Base-by-base conservation (phyloP, 2,113 vertebrate genomes). In the Falcunculus frontatus region DNA sequence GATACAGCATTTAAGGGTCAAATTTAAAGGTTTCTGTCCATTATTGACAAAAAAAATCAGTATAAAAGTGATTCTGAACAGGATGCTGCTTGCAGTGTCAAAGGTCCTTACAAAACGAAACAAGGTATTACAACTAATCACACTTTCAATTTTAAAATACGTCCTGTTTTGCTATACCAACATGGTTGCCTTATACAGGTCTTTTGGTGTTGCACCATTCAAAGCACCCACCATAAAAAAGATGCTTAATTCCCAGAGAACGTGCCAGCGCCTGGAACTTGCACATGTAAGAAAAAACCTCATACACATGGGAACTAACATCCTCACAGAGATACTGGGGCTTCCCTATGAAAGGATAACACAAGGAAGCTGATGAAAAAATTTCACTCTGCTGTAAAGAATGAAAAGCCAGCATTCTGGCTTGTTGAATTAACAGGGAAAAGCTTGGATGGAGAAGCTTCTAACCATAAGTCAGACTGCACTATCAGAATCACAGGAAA, bases 251-350 rank as follows among this genome's bases (percentile, higher is more conserved):
- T 90, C 44, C 70, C 70, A 75, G 46, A 82, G 25, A 89, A 72
- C 0, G 4, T 22, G 25, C 44, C 35, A 22, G 23, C 16, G 52
- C 32, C 32, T 47, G 21, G n/a, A 75, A 89, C 27, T 32, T n/a
- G 22, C 23, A 53, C 22, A 85, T 82, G 21, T 2, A 47, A 52
- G 9, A 32, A 20, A 59, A 59, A 33, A 8, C 47, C 23, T 75
- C 14, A 41, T 17, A 25, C 32, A 60, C 27, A 18, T 0, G 0
- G 16, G 65, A 87, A 26, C n/a, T 19, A 63, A 65, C 13, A 47
- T 33, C n/a, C 17, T 42, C 50, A 23, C 60, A 53, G 50, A 49
- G 50, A 52, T 5, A 37, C 6, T 37, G 2, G 0, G 7, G 16
- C 52, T 82, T 53, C 29, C 26, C 52, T 41, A 4, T 3, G 22